Evolutionary conservation across 2,113 vertebrate genomes (phyloP), one percentile per base, ranked within the genome.

Genomic region (Monopterus albus): DNA sequence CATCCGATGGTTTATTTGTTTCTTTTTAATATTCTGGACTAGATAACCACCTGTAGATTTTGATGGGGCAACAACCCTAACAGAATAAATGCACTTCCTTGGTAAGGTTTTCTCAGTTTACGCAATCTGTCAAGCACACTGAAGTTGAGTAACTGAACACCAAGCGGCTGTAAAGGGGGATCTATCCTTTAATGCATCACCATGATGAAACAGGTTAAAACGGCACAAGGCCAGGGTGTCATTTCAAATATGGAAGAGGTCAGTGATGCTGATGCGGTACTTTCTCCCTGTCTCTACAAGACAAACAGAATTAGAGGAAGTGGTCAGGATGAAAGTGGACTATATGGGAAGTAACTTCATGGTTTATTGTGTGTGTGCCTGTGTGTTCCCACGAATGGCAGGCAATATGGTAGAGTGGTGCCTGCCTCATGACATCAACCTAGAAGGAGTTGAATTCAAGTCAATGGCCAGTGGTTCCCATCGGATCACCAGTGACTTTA

Each of bases 331-430:
- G 75, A 87, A 85, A 89, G 78, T 47, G n/a, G 12, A 35, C 15
- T 7, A 4, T 17, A 33, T 60, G 36, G 53, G 69, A 65, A 83
- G 66, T 81, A 23, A 56, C n/a, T 36, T 55, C 10, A 20, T 47
- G 46, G 1, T 39, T 56, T 36, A 2, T 57, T 33, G 13, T 58
- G 26, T 45, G 13, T 58, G 29, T 62, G 45, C 15, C 10, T 71
- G 29, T 70, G 21, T 75, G 18, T 77, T 17, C 74, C 10, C 79
- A 28, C 69, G 60, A 82, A 78, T 56, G 63, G 35, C 89, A 99
- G 98, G 98, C 69, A 99, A 99, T 83, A 96, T 99, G 93, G 92
- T 99, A 1, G 98, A 99, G 70, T 99, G 97, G 97, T 98, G 96
- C 78, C 90, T 97, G 81, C 98, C 97, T 74, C 96, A 98, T 57